Evolutionary conservation across 2,797 vertebrate genomes (phyloP), one percentile per base, ranked within the genome.

Genomic region (Lateolabrax maculatus): DNA sequence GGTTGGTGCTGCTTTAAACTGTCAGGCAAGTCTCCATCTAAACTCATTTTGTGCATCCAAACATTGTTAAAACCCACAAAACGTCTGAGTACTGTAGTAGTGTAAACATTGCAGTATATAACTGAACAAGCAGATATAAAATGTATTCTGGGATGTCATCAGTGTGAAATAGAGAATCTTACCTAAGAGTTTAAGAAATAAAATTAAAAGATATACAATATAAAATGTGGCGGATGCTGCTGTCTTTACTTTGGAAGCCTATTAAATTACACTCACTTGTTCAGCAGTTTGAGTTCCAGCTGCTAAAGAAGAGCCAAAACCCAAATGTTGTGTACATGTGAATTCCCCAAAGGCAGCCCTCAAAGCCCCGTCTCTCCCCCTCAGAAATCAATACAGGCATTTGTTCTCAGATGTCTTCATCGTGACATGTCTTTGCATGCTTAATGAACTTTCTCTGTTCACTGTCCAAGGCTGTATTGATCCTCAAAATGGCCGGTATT

Each of bases 371-470:
- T 57, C 78, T 48, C 71, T 52, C 49, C 63, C 49, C n/a, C 49
- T 2, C 31, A 51, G 49, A 85, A 87, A 90, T 90, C 90, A 76
- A 89, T 90, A 77, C 46, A 27, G 58, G 66, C 85, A 80, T 90
- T 86, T 90, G 87, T 87, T 87, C 83, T 80, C 83, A 75, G 81
- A 87, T 69, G 66, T 90, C 89, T 89, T 85, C 77, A 84, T 85
- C 13, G 31, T 89, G 89, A 85, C 89, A 85, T 71, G 80, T 78
- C 86, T 89, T 84, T 92, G 90, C 84, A 90, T 87, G 82, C 81
- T 73, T 85, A 88, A 90, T 90, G 87, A 90, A 84, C 84, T 84
- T 80, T 69, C 78, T 34, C 75, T 63, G 71, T 80, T 71, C 80
- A 69, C 61, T 79, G 72, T 84, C 73, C 76, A 71, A 74, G 80